These are phyloP conservation scores for Lepus europaeus DNA, from an alignment of 2,113 vertebrate genomes.

Conservation along the genomic window DNA sequence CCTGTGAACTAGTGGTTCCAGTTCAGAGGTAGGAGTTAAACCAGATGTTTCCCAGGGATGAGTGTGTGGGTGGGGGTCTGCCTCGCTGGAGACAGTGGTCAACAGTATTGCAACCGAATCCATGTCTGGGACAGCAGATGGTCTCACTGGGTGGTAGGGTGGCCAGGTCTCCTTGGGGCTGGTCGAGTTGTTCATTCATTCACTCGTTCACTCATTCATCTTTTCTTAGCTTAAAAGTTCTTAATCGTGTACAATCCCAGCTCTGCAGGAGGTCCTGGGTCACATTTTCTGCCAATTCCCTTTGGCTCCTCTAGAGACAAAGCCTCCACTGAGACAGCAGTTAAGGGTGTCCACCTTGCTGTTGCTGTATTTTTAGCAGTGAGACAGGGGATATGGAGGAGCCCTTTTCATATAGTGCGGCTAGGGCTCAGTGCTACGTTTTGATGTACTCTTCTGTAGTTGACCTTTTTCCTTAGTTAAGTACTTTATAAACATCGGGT, in stretches of 20 bases:
- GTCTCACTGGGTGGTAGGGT: not conserved
- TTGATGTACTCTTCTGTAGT: not conserved
- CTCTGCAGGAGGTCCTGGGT: not conserved
- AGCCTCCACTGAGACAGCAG: rapidly evolving
- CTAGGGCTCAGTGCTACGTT: not conserved
- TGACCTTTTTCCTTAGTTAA: slow-evolving; percentile 25
- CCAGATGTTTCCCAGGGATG: not conserved
- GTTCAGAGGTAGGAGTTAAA: not conserved
- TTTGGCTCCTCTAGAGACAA: not conserved
- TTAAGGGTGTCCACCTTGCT: not conserved
- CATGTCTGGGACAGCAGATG: not conserved
- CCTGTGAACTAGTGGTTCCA: not conserved
- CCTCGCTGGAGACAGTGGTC: slow-evolving; percentile 20
- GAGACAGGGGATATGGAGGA: too few species aligned
- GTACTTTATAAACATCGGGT: not conserved
- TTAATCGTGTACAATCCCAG: not conserved
- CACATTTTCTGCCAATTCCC: not conserved
- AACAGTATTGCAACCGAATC: not conserved
- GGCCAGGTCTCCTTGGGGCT: not conserved
- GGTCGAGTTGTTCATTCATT: not conserved
- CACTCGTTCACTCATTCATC: not conserved
- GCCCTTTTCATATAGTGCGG: not conserved
- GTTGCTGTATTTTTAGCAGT: too few species aligned
- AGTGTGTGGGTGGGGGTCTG: not conserved
- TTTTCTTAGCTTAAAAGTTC: not conserved